Evolutionary conservation across 1,140 invertebrate genomes (phyloP).

Genomic region (Chionoecetes opilio): DNA sequence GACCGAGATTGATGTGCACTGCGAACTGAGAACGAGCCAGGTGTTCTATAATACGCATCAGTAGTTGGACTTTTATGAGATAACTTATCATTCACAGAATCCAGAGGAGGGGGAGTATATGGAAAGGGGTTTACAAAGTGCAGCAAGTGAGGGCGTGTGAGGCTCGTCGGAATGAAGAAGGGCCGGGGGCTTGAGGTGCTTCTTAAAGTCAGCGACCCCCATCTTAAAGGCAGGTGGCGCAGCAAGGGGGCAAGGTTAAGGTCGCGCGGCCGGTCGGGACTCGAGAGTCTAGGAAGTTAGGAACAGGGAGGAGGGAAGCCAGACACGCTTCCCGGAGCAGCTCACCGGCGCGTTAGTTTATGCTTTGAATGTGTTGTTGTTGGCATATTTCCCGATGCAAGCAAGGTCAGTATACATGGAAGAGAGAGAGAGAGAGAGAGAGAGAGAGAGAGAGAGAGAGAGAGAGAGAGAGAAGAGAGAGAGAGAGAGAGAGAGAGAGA

Average conservation of each 20-base stretch:
- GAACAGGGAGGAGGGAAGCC: neutral
- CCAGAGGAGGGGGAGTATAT: too few relatives aligned
- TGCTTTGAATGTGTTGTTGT: neutral
- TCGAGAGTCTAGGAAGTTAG: neutral
- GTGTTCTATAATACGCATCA: too few relatives aligned
- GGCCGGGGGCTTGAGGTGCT: neutral
- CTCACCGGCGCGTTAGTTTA: neutral
- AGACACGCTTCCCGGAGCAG: neutral
- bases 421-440: neutral
- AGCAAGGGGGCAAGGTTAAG: neutral
- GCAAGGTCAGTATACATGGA: neutral
- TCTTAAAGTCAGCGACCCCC: slow-evolving; percentile 22
- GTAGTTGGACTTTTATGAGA: too few relatives aligned
- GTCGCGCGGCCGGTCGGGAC: neutral
- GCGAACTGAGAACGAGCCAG: neutral
- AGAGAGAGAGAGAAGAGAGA: slow-evolving; percentile 15
- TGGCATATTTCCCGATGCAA: neutral
- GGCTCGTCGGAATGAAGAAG: too few relatives aligned
- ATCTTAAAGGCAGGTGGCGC: slow-evolving; percentile 16
- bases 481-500: neutral
- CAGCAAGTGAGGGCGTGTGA: too few relatives aligned
- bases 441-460: neutral
- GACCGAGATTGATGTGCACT: too few relatives aligned
- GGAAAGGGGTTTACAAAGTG: neutral
- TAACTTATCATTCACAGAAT: too few relatives aligned